These are phyloP conservation scores for Jordanella pulchra DNA, from an alignment of 2,797 vertebrate species.

Conservation along the genomic window DNA sequence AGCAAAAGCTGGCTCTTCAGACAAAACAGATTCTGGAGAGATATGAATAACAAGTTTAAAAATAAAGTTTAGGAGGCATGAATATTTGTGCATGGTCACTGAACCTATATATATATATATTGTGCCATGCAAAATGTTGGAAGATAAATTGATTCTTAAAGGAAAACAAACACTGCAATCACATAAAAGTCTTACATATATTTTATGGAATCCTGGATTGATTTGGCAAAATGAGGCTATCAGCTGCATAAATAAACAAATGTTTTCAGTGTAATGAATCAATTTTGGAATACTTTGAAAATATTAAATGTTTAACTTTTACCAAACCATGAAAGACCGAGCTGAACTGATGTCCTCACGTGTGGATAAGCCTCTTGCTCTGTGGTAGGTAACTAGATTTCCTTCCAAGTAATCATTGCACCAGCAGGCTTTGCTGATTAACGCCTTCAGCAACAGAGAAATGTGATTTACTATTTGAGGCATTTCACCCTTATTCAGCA, in stretches of 20 bases:
- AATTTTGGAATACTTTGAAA: background rate
- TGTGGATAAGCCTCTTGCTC: constrained; percentile 39
- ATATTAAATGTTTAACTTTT: constrained; percentile 10
- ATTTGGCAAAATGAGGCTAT: constrained; percentile 11
- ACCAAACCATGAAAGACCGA: constrained; percentile 9
- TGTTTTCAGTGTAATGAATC: background rate
- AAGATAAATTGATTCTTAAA: background rate
- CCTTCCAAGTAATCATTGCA: constrained; percentile 42
- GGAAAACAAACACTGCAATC: too few species aligned
- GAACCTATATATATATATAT: too few species aligned
- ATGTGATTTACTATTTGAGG: constrained; percentile 27
- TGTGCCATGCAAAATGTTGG: background rate
- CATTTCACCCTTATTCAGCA: constrained; percentile 18
- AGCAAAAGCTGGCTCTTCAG: background rate
- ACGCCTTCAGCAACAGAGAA: constrained; percentile 25
- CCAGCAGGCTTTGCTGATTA: constrained; percentile 42
- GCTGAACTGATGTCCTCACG: constrained; percentile 29
- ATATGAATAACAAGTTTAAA: too few species aligned
- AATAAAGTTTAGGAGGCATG: too few species aligned
- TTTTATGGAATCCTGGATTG: background rate
- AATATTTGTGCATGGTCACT: too few species aligned
- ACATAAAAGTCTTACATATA: background rate
- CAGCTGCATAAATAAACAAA: constrained; percentile 1
- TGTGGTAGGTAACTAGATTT: constrained; percentile 36
- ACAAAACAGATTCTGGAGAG: background rate